phyloP scores from a whole-genome alignment of 2,888 invertebrate species.

The Chaetoderma sp. region DNA sequence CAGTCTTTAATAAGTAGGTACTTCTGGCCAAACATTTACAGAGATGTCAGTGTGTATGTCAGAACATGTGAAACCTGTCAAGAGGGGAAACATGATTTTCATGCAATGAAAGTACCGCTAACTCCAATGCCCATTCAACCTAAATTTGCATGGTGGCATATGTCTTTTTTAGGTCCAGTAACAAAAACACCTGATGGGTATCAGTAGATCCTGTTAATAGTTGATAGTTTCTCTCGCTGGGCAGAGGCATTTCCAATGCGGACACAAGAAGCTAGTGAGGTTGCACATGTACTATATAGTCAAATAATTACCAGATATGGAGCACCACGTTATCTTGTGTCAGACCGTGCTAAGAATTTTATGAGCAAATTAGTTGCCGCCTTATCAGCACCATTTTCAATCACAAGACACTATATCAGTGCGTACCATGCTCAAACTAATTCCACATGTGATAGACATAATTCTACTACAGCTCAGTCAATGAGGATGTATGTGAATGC shows the following conservation, averaged over 20 bases:
- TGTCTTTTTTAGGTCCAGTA: constrained; percentile 30
- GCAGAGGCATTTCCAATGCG: constrained; percentile 32
- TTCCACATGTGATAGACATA: constrained; percentile 29
- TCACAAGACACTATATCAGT: constrained; percentile 31
- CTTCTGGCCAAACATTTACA: no score
- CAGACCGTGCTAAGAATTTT: constrained; percentile 33
- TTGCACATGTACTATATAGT: constrained; percentile 30
- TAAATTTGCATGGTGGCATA: constrained; percentile 25
- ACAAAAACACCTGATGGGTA: constrained; percentile 28
- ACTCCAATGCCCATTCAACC: constrained; percentile 27
- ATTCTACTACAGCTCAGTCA: constrained; percentile 26
- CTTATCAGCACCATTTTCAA: constrained; percentile 32
- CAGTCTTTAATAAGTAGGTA: no score
- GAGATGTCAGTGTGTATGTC: no score
- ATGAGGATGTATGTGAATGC: constrained; percentile 27
- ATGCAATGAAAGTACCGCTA: no score
- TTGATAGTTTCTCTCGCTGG: constrained; percentile 34
- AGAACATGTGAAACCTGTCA: no score
- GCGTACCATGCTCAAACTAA: constrained; percentile 39
- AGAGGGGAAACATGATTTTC: no score
- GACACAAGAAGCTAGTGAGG: constrained; percentile 33
- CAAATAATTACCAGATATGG: constrained; percentile 33
- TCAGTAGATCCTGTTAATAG: constrained; percentile 29
- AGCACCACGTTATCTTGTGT: constrained; percentile 25
- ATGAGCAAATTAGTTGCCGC: constrained; percentile 36